Percentiles rank a stretch among this genome's conserved stretches.
Conservation (phyloP, 1,140 invertebrate genomes). For the Drosophila parvula region DNA sequence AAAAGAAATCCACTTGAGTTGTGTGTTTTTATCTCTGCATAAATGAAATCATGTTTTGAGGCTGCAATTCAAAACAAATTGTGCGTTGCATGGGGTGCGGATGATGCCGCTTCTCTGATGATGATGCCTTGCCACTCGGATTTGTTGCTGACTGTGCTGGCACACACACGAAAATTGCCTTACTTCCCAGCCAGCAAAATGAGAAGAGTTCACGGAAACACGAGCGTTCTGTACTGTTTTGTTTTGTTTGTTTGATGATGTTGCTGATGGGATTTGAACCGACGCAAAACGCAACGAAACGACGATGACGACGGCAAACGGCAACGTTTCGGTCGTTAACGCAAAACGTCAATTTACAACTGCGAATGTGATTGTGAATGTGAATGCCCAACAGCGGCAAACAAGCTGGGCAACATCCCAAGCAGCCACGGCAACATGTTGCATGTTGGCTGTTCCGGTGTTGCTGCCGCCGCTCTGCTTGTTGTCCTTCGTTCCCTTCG, state of each 20-base stretch:
- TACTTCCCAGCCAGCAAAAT: constrained; percentile 11
- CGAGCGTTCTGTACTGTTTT: constrained; percentile 7
- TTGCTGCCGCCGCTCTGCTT: constrained; percentile 9
- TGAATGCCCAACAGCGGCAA: constrained; percentile 65
- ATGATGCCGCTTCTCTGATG: constrained; percentile 24
- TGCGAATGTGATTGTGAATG: constrained; percentile 79
- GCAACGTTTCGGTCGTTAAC: constrained; percentile 67
- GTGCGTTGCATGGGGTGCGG: constrained; percentile 51
- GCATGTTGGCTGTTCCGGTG: constrained; percentile 52
- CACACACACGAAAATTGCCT: constrained; percentile 24
- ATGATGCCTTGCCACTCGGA: constrained; percentile 14
- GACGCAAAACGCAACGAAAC: constrained; percentile 30
- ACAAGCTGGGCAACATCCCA: constrained; percentile 62
- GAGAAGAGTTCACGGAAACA: constrained; percentile 35
- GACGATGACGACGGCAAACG: constrained; percentile 10
- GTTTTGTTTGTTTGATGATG: constrained; percentile 8
- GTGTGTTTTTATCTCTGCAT: constrained; percentile 18
- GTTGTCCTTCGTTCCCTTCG: constrained; percentile 10
- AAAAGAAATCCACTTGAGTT: constrained; percentile 1
- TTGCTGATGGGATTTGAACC: constrained; percentile 36
- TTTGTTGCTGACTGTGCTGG: not conserved
- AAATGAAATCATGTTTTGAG: constrained; percentile 27
- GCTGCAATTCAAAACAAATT: constrained; percentile 61
- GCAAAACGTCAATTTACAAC: constrained; percentile 81
- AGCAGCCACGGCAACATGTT: constrained; percentile 62